These are phyloP conservation scores for Oreohelix idahoensis DNA, from an alignment of 1,140 invertebrate genomes.

Conservation along the genomic window DNA sequence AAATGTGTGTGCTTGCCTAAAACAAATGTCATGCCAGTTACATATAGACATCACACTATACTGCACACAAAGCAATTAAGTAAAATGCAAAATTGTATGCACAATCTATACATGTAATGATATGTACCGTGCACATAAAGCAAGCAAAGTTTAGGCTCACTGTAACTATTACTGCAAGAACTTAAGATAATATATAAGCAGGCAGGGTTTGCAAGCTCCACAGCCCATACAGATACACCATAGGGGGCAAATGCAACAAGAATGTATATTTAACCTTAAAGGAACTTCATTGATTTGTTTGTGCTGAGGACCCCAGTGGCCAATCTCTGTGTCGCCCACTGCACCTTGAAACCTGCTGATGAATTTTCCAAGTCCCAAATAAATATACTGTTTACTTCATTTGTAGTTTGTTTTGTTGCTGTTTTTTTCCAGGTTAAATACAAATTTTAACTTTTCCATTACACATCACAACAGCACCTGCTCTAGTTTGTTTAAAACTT, in stretches of 20 bases:
- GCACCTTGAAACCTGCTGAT: conserved; percentile 41
- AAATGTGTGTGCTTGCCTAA: too few relatives aligned
- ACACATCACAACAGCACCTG: too few relatives aligned
- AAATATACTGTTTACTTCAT: not conserved
- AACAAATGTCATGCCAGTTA: too few relatives aligned
- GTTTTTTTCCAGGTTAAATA: too few relatives aligned
- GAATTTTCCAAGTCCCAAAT: conserved; percentile 14
- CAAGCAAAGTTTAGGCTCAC: not conserved
- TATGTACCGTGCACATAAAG: not conserved
- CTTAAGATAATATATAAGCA: not conserved
- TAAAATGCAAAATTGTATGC: not conserved
- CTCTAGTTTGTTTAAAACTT: too few relatives aligned
- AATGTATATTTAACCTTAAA: conserved; percentile 27
- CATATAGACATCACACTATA: too few relatives aligned
- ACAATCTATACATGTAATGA: not conserved
- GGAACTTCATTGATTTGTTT: conserved; percentile 42
- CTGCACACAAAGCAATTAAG: not conserved
- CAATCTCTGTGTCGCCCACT: conserved; percentile 38
- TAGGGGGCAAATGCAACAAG: not conserved
- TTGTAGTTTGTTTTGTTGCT: too few relatives aligned
- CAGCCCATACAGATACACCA: not conserved
- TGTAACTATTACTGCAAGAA: not conserved
- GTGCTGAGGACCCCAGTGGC: conserved; percentile 38
- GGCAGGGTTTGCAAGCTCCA: not conserved
- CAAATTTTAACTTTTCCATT: too few relatives aligned